Evolutionary conservation across 2,113 vertebrate genomes (phyloP), one percentile per base, ranked within the genome.

Genomic region (Notarius lentiginosus): DNA sequence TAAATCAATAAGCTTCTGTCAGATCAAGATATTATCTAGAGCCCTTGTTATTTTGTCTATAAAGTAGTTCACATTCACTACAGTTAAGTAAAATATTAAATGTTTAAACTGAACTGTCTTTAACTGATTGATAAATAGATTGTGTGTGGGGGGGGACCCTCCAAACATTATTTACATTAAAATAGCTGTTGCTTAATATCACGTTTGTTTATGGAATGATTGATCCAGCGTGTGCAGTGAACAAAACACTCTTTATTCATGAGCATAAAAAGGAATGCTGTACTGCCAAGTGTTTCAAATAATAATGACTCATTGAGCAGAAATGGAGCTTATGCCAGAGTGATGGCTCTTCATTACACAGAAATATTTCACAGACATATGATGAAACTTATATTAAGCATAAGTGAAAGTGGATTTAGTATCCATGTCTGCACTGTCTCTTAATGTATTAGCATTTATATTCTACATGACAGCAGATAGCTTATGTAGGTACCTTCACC

Each of bases 301-400:
- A 51, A 75, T 53, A 84, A 27, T 61, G 72, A 72, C 66, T 84
- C 80, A 82, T 9, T 49, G 24, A 56, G 49, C 27, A 56, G 66
- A 77, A 77, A 77, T 61, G 58, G 34, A 77, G n/a, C 72, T 77
- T 58, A 85, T 7, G 14, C 58, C 41, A 77, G 22, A 58, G 41
- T 63, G 24, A 85, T 61, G 24, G 41, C 72, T 83, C 24, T 27
- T 27, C 1, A 51, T 53, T 27, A 85, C 5, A 17, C 41, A 27
- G 24, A 77, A 77, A 85, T n/a, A 61, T 60, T 63, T 15, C 20
- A 2, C n/a, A n/a, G 72, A 77, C 84, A 85, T 85, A 53, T 79
- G 27, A 79, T 51, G 15, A 66, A 55, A 65, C 73, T 79, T 51
- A 63, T 51, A 77, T 85, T 85, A 85, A 53, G 84, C 41, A 63